These are phyloP conservation scores for Leucophenga maculata DNA, from an alignment of 2,888 invertebrate genomes.

Conservation along the genomic window DNA sequence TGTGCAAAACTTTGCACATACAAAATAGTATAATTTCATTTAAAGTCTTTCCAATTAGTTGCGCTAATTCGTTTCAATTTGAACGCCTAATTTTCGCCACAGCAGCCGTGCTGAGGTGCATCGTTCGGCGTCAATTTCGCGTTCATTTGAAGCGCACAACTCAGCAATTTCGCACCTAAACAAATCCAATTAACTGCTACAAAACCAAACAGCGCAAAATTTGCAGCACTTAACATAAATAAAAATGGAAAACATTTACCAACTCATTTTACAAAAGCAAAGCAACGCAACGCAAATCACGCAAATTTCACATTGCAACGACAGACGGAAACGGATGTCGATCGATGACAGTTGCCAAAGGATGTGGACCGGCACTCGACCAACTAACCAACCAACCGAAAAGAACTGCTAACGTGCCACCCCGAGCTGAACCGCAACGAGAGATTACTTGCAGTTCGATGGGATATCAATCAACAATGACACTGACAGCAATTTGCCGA, in stretches of 20 bases:
- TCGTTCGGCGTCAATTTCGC: background rate
- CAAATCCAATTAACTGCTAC: slow-evolving; percentile 14
- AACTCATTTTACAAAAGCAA: too few species aligned
- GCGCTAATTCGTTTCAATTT: slow-evolving; percentile 32
- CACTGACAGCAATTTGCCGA: slow-evolving; percentile 12
- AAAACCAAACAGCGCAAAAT: background rate
- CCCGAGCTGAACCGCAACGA: background rate
- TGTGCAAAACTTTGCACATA: slow-evolving; percentile 55
- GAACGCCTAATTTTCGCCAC: background rate
- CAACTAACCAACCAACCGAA: too few species aligned
- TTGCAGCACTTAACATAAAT: background rate
- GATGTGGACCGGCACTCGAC: background rate
- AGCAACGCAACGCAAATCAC: too few species aligned
- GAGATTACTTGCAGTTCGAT: background rate
- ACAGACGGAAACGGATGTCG: slow-evolving; percentile 1
- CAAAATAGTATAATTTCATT: slow-evolving; percentile 53
- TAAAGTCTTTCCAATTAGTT: slow-evolving; percentile 62
- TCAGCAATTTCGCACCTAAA: background rate
- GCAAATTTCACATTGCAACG: background rate
- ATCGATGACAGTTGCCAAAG: background rate
- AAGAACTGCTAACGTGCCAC: background rate
- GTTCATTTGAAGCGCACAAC: background rate
- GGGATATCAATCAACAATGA: slow-evolving; percentile 7
- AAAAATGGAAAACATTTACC: background rate
- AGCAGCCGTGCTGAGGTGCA: background rate